These are phyloP conservation scores for Falcaria lacertinaria DNA, from an alignment of 2,888 invertebrate genomes.

Conservation along the genomic window DNA sequence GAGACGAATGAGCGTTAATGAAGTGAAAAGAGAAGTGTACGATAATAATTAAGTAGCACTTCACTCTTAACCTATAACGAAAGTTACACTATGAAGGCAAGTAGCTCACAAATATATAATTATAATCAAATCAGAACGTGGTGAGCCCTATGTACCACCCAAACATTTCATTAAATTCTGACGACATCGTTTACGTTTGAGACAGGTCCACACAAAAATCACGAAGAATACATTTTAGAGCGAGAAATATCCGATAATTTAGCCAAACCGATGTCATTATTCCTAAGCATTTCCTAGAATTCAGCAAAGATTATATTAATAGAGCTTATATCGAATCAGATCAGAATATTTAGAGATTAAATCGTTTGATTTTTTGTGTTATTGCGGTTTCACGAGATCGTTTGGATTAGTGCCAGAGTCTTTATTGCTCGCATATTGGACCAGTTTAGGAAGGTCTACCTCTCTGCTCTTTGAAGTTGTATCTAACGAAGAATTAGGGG, in stretches of 20 bases:
- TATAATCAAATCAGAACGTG: no score
- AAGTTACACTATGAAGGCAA: no score
- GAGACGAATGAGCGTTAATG: no score
- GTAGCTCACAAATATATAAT: no score
- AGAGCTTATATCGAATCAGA: constrained; percentile 1
- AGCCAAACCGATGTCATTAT: neutral
- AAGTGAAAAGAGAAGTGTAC: no score
- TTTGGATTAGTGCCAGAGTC: constrained; percentile 29
- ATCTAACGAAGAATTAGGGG: constrained; percentile 9
- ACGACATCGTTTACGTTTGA: neutral
- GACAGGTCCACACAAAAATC: neutral
- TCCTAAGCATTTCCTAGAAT: neutral
- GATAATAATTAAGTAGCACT: no score
- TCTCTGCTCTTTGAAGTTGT: constrained; percentile 13
- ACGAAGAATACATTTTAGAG: neutral
- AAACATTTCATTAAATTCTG: neutral
- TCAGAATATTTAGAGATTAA: constrained; percentile 1
- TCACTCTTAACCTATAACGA: no score
- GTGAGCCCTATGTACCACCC: no score
- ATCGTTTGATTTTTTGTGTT: constrained; percentile 29
- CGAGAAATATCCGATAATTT: neutral
- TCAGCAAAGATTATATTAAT: neutral
- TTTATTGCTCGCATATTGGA: constrained; percentile 22
- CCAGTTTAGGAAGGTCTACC: constrained; percentile 21
- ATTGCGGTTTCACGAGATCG: constrained; percentile 22